A percentile compares a stretch with the other conserved stretches of the same genome.
Conservation (phyloP, 2,888 invertebrate genomes). For the Noctua janthina region DNA sequence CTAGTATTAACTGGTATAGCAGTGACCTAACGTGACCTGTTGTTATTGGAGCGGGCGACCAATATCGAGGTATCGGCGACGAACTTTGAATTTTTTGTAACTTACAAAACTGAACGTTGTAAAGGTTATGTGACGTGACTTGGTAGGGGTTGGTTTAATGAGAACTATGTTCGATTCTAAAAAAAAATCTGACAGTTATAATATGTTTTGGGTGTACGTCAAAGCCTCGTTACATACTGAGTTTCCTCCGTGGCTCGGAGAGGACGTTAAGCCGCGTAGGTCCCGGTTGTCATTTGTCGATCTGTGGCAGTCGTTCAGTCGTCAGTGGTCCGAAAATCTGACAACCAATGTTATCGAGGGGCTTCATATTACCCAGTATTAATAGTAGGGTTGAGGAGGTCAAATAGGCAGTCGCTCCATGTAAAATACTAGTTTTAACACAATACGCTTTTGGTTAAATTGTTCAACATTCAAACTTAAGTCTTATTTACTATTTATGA, state of each 20-base stretch:
- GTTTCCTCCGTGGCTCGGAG: too few species aligned
- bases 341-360: too few species aligned
- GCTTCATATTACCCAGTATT: too few species aligned
- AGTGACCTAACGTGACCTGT: slow-evolving; percentile 32
- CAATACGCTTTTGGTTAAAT: background rate
- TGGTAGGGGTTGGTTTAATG: background rate
- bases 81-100: slow-evolving; percentile 33
- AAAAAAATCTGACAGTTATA: background rate
- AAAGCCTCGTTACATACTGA: background rate
- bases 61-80: slow-evolving; percentile 24
- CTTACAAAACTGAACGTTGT: slow-evolving; percentile 1
- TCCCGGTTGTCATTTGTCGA: too few species aligned
- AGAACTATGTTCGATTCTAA: background rate
- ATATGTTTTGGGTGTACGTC: background rate
- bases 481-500: background rate
- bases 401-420: too few species aligned
- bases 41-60: slow-evolving; percentile 33
- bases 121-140: slow-evolving; percentile 9
- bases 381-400: too few species aligned
- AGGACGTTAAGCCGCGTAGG: too few species aligned
- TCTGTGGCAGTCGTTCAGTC: too few species aligned
- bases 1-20: background rate
- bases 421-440: background rate
- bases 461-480: background rate
- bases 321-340: too few species aligned